These are phyloP conservation scores for Blomia tropicalis DNA, from an alignment of 2,888 invertebrate genomes.

Conservation along the genomic window DNA sequence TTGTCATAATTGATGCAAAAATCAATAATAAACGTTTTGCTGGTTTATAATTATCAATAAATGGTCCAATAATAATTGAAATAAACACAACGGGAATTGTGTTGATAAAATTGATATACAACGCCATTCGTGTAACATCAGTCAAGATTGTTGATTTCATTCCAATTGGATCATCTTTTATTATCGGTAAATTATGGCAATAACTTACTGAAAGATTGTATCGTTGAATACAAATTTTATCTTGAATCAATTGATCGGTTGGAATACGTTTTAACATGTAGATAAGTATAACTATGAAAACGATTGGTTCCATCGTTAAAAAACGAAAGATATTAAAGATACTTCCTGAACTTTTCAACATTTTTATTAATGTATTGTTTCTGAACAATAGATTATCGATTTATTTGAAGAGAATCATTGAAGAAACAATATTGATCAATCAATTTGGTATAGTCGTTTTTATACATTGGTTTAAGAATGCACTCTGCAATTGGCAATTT, in stretches of 20 bases:
- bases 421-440: too few species aligned
- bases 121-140: background rate
- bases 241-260: background rate
- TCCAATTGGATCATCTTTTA: background rate
- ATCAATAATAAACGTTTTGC: slow-evolving; percentile 5
- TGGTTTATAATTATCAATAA: slow-evolving; percentile 9
- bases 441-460: too few species aligned
- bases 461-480: too few species aligned
- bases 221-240: slow-evolving; percentile 12
- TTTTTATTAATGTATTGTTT: too few species aligned
- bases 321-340: background rate
- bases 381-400: too few species aligned
- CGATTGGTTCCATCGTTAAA: slow-evolving; percentile 9
- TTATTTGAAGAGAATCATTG: too few species aligned
- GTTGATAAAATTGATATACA: background rate
- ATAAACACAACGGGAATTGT: background rate
- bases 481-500: too few species aligned
- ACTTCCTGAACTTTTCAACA: too few species aligned
- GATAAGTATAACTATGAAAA: slow-evolving; percentile 5
- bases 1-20: background rate
- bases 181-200: slow-evolving; percentile 4
- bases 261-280: background rate
- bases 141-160: background rate
- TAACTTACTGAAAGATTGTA: background rate
- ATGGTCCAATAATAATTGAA: slow-evolving; percentile 11